Evolutionary conservation across 2,888 invertebrate species (phyloP).

Genomic region (Chelonus formosanus): DNA sequence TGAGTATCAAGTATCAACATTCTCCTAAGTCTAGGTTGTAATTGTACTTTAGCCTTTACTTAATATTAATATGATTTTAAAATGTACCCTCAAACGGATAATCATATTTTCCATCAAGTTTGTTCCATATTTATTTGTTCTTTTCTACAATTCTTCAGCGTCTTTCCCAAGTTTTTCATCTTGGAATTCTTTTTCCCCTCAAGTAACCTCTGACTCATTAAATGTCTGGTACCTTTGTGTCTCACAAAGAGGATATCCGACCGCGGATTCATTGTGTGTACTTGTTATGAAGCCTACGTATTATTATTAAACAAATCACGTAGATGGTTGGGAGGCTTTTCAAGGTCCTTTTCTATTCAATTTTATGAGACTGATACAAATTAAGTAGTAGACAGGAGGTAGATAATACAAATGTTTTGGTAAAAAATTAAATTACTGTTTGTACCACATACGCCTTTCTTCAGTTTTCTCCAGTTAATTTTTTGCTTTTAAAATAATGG

Average conservation of each 20-base stretch:
- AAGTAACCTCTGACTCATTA: slow-evolving; percentile 34
- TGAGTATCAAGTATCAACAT: slow-evolving; percentile 1
- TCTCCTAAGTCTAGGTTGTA: neutral
- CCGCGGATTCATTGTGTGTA: slow-evolving; percentile 5
- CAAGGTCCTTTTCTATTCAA: neutral
- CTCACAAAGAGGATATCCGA: slow-evolving; percentile 21
- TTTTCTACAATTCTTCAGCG: neutral
- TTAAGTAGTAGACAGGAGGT: too few species aligned
- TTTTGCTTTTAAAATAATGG: too few species aligned
- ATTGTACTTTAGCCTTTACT: neutral
- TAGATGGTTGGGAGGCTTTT: neutral
- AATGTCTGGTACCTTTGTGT: slow-evolving; percentile 22
- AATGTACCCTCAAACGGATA: too few species aligned
- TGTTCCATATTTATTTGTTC: too few species aligned
- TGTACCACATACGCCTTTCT: too few species aligned
- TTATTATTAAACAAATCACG: slow-evolving; percentile 28
- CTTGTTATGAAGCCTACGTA: slow-evolving; percentile 4
- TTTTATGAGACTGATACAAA: neutral
- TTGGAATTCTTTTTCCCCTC: neutral
- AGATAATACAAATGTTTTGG: too few species aligned
- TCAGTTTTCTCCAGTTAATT: too few species aligned
- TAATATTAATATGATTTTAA: neutral
- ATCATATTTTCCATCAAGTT: too few species aligned
- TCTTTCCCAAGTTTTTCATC: slow-evolving; percentile 29
- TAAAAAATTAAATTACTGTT: too few species aligned